Evolutionary conservation across 1,140 invertebrate genomes (phyloP).

Genomic region (Stegodyphus dumicola): DNA sequence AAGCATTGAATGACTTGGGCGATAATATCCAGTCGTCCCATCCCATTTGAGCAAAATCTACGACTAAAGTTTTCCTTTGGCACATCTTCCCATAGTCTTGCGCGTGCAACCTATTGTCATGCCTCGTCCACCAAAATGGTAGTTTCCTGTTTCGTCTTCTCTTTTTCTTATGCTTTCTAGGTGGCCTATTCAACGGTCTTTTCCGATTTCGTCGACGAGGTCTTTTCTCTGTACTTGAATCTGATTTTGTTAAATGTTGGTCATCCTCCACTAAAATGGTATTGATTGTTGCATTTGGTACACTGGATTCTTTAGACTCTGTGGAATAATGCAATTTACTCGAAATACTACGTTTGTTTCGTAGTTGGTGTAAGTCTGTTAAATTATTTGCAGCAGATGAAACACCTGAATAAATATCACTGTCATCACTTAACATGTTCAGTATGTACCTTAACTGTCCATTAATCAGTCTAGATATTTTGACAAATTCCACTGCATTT

Average conservation of each 20-base stretch:
- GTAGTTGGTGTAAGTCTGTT: background rate
- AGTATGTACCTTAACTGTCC: too few relatives aligned
- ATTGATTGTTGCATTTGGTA: background rate
- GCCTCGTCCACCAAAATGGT: constrained; percentile 46
- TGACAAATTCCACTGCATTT: too few relatives aligned
- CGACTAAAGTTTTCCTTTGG: constrained; percentile 86
- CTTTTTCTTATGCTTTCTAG: constrained; percentile 18
- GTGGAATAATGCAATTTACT: background rate
- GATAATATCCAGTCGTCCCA: constrained; percentile 98
- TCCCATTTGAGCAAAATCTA: constrained; percentile 94
- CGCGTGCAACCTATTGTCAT: constrained; percentile 15
- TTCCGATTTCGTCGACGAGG: background rate
- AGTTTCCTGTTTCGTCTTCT: constrained; percentile 12
- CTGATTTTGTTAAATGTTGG: background rate
- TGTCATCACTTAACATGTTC: too few relatives aligned
- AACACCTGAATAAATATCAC: too few relatives aligned
- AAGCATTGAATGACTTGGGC: constrained; percentile 90
- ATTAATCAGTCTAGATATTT: too few relatives aligned
- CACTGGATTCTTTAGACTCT: background rate
- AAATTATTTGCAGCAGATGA: too few relatives aligned
- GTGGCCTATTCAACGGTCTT: background rate
- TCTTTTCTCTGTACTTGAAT: background rate
- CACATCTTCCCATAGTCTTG: constrained; percentile 71
- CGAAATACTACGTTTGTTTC: constrained; percentile 24
- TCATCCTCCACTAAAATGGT: background rate